Conservation (phyloP, 2,797 vertebrate genomes). For the Eremophila alpestris region DNA sequence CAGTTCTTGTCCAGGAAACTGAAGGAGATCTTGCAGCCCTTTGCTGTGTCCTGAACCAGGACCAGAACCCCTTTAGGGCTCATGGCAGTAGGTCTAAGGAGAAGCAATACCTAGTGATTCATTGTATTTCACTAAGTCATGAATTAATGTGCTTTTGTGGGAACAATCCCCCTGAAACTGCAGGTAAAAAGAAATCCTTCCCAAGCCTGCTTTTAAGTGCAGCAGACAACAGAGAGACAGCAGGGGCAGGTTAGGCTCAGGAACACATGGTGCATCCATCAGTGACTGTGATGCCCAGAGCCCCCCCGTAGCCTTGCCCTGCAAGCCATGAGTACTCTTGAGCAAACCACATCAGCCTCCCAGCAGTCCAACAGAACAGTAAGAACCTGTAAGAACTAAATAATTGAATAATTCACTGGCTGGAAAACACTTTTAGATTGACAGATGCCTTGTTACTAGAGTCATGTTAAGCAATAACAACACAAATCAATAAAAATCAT, state of each 20-base stretch:
- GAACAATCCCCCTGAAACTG: not conserved
- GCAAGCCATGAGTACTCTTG: not conserved
- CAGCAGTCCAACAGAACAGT: not conserved
- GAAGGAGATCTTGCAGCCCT: not conserved
- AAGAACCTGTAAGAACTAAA: not conserved
- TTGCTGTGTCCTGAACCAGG: not conserved
- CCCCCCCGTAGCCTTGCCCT: not conserved
- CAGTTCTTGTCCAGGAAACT: not conserved
- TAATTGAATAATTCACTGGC: not conserved
- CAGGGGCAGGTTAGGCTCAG: not conserved
- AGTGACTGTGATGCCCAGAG: not conserved
- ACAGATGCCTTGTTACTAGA: not conserved
- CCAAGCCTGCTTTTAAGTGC: not conserved
- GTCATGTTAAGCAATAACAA: not conserved
- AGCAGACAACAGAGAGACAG: not conserved
- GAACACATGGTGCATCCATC: fast-evolving
- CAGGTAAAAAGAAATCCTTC: not conserved
- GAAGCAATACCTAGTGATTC: not conserved
- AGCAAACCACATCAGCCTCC: not conserved
- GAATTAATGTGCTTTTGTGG: not conserved
- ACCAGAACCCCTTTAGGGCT: not conserved
- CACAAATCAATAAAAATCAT: constrained; percentile 36
- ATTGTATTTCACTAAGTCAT: not conserved
- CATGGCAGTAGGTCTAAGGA: not conserved
- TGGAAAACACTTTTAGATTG: not conserved